Base-by-base conservation (phyloP, 1,140 invertebrate genomes). In the Ephestia elutella region DNA sequence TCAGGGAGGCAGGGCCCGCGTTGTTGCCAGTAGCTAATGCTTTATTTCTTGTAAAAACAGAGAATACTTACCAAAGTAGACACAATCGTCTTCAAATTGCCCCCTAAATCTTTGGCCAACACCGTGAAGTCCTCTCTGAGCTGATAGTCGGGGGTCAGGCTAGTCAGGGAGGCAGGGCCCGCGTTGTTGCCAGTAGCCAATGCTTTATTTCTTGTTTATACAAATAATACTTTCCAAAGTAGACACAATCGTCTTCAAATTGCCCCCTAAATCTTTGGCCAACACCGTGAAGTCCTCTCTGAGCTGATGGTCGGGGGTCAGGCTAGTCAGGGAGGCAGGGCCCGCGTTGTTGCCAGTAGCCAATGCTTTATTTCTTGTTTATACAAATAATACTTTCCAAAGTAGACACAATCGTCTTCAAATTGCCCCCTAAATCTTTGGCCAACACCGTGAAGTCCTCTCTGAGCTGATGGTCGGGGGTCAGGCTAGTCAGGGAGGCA, bases 251-350 rank as follows among this genome's bases (percentile, higher is more conserved):
- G 66, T 66, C 59, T 87, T 87, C 58, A 87, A 67, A 19, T 68
- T 86, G 11, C 68, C 59, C 2, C 86, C 75, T 15, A 87, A 89
- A 76, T 93, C 91, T 78, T 93, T 93, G 13, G 93, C 93, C 21
- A 93, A 83, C 4, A 90, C 89, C 1, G 92, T 82, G 82, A 94
- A 95, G 82, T 94, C 92, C 60, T 93, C 93, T 49, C 91, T 77
- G 17, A 92, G 66, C 70, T 93, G 92, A 59, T 92, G 91, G 61
- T 93, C 92, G 0, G 90, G 88, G 7, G 90, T 90, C 19, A 87
- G 71, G 68, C 86, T 86, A 44, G 78, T 74, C 13, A 85, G 60
- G 13, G 83, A 86, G 2, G 81, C 74, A 0, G 86, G 74, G 0
- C 85, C 84, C 0, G 59, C 56, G n/a, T 55, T 44, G 59, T 57